phyloP scores from a whole-genome alignment of 2,797 vertebrate genomes.

The Halcyon smyrnensis region DNA sequence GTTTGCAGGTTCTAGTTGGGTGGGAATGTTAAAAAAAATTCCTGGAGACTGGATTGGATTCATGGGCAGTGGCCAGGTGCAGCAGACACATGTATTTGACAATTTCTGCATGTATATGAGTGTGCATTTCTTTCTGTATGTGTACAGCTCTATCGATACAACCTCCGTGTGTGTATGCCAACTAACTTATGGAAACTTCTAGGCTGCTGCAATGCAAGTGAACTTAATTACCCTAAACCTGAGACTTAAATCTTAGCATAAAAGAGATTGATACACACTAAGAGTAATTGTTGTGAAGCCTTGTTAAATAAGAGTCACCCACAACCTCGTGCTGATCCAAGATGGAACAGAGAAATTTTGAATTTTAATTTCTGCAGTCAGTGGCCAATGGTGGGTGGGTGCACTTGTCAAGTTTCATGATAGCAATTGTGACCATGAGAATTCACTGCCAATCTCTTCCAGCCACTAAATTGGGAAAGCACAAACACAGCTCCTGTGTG shows the following conservation, averaged over 20 bases:
- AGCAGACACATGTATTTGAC: not conserved
- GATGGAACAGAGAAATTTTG: not conserved
- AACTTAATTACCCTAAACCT: not conserved
- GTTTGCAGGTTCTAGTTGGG: not conserved
- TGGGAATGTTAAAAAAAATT: not conserved
- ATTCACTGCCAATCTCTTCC: not conserved
- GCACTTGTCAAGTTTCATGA: not conserved
- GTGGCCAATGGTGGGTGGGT: fast-evolving
- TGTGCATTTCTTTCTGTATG: not conserved
- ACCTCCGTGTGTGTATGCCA: not conserved
- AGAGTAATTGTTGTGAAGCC: not conserved
- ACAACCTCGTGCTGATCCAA: not conserved
- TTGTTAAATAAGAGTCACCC: not conserved
- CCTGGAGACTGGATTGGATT: not conserved
- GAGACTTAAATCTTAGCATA: not conserved
- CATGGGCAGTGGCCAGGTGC: not conserved
- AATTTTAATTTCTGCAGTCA: not conserved
- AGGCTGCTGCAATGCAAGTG: not conserved
- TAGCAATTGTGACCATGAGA: not conserved
- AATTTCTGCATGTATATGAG: not conserved
- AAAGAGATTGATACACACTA: not conserved
- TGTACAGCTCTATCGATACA: not conserved
- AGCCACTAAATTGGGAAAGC: not conserved
- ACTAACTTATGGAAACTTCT: not conserved
- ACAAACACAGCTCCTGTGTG: not conserved